Evolutionary conservation across 2,797 vertebrate genomes (phyloP), one percentile per base, ranked within the genome.

Genomic region (Gastrophryne carolinensis): DNA sequence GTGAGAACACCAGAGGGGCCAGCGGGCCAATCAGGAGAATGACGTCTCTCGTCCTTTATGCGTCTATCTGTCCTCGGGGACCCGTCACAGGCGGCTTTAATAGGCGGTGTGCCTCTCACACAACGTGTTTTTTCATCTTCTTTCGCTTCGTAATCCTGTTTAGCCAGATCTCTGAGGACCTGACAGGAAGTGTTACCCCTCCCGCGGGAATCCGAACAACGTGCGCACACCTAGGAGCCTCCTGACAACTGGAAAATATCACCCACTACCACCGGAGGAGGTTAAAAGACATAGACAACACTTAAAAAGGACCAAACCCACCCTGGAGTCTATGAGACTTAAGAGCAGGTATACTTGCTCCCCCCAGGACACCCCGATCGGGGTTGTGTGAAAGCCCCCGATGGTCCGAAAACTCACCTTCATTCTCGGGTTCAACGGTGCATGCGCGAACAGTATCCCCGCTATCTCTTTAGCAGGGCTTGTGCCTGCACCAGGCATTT

Each of bases 21-120:
- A n/a, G 30, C 21, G 7, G 15, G 54, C 65, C 57, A 70, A 63
- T 76, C 57, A 64, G 44, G 19, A 4, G 5, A 15, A 13, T 56
- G 67, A 64, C 50, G 44, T 69, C 44, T 62, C 26, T 64, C 60
- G 64, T 77, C n/a, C 27, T 49, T 37, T 29, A 30, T 77, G 60
- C 67, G 37, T 65, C 37, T 64, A 35, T 69, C 5, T 23, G 10
- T 57, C 66, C 66, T 70, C 19, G 13, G 57, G 57, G 66, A 53
- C 70, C 66, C 50, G 34, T 30, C 27, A 35, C 7, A 8, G 29
- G 37, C 24, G 13, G 23, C 56, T 52, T 13, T 52, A 69, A 69
- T 61, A 62, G 47, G 26, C 58, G n/a, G n/a, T 26, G 27, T 1
- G 4, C 26, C 13, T 50, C 66, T 44, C 15, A 27, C 49, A 19